phyloP scores from a whole-genome alignment of 2,888 invertebrate species.

The Pomacea canaliculata region DNA sequence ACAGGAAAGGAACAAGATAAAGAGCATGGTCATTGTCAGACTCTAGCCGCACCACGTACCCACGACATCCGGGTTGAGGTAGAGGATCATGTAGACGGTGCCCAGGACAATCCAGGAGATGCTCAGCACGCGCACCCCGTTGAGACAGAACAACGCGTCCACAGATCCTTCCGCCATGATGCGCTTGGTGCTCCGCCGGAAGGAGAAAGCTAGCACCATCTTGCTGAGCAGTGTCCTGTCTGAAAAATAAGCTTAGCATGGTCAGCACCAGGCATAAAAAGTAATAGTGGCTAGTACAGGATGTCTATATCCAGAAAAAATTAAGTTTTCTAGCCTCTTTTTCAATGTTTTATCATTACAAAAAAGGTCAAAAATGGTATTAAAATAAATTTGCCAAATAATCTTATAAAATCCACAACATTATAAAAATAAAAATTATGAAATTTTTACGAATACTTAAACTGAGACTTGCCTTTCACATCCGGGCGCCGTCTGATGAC shows the following conservation, averaged over 20 bases:
- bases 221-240: slow-evolving; percentile 9
- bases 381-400: too few species aligned
- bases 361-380: background rate
- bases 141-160: slow-evolving; percentile 75
- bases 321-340: too few species aligned
- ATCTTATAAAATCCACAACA: too few species aligned
- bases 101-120: slow-evolving; percentile 58
- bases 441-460: background rate
- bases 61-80: slow-evolving; percentile 26
- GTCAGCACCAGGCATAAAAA: background rate
- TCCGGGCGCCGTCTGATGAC: background rate
- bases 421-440: too few species aligned
- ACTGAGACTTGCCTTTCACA: background rate
- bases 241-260: background rate
- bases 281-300: too few species aligned
- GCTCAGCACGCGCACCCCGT: slow-evolving; percentile 75
- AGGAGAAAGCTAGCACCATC: slow-evolving; percentile 39
- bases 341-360: background rate
- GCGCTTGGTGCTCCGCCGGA: slow-evolving; percentile 31
- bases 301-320: too few species aligned
- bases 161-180: slow-evolving; percentile 35
- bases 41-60: slow-evolving; percentile 22
- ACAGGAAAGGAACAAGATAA: too few species aligned
- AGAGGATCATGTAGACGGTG: slow-evolving; percentile 38
- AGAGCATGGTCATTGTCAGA: too few species aligned